A percentile compares a stretch with the other conserved stretches of the same genome.
Evolutionary conservation across 2,113 vertebrate species (phyloP).

Genomic region (Ochotona princeps): DNA sequence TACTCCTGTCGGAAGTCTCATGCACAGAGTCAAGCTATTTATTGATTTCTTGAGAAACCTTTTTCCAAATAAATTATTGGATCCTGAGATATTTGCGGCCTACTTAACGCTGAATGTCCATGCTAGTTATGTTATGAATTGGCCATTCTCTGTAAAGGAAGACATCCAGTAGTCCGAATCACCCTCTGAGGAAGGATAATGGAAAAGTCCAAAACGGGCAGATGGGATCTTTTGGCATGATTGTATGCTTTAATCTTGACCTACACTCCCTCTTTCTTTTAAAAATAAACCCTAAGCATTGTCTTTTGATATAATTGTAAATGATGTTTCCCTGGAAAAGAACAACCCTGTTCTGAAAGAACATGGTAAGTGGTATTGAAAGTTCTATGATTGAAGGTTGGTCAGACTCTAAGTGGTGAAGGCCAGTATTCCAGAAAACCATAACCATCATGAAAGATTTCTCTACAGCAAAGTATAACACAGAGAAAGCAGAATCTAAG

Average conservation of each 20-base stretch:
- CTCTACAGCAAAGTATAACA: not conserved
- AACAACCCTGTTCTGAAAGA: constrained; percentile 65
- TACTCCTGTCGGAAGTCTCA: not conserved
- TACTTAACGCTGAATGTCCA: constrained; percentile 4
- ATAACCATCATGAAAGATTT: constrained; percentile 35
- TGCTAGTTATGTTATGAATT: constrained; percentile 20
- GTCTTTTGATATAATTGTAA: constrained; percentile 76
- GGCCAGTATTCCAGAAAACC: constrained; percentile 65
- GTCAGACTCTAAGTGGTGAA: constrained; percentile 56
- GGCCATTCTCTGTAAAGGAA: not conserved
- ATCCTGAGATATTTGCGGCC: not conserved
- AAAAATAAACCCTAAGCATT: constrained; percentile 78
- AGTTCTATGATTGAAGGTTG: constrained; percentile 72
- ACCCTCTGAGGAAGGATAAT: not conserved
- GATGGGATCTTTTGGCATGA: constrained; percentile 14
- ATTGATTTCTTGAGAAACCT: not conserved
- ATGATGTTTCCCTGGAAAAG: constrained; percentile 70
- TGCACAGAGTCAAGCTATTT: not conserved
- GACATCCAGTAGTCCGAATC: not conserved
- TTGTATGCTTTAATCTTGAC: constrained; percentile 68
- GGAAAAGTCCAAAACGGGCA: constrained; percentile 19
- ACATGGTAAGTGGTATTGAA: constrained; percentile 70
- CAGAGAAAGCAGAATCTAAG: not conserved
- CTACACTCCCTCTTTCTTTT: constrained; percentile 66
- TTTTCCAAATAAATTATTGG: not conserved